A percentile compares a stretch with the other conserved stretches of the same genome.
Conservation (phyloP, 2,113 vertebrate genomes). For the Heliornis fulica region DNA sequence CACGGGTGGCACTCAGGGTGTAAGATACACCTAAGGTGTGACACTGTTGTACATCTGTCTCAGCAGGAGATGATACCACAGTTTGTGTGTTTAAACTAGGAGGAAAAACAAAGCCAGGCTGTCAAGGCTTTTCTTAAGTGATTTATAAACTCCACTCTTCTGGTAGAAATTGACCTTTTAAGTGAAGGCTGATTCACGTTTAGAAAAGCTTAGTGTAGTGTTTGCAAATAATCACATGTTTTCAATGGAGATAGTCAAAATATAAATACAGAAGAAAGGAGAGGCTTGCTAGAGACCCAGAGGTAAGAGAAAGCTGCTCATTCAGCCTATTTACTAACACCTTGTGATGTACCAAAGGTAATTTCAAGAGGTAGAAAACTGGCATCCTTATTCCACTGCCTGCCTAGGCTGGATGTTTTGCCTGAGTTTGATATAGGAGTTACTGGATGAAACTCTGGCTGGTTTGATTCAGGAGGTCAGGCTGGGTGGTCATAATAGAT, state of each 20-base stretch:
- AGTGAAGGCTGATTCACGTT: neutral
- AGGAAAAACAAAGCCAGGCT: neutral
- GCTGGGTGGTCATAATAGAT: neutral
- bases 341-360: fast-evolving
- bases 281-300: neutral
- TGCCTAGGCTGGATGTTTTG: neutral
- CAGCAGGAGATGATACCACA: fast-evolving
- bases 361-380: neutral
- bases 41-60: fast-evolving
- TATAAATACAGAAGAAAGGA: fast-evolving
- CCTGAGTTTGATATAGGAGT: neutral
- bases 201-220: neutral
- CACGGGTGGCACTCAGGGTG: fast-evolving
- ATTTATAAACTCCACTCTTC: neutral
- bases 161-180: neutral
- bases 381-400: neutral
- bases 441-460: neutral
- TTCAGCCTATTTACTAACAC: fast-evolving
- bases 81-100: neutral
- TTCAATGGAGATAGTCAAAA: neutral
- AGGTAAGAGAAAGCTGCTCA: neutral
- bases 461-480: neutral
- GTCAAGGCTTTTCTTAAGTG: neutral
- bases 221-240: neutral
- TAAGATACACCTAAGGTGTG: fast-evolving